Percentiles rank a stretch among this genome's conserved stretches.
phyloP scores from a whole-genome alignment of 2,113 vertebrate species.

The Lontra canadensis region DNA sequence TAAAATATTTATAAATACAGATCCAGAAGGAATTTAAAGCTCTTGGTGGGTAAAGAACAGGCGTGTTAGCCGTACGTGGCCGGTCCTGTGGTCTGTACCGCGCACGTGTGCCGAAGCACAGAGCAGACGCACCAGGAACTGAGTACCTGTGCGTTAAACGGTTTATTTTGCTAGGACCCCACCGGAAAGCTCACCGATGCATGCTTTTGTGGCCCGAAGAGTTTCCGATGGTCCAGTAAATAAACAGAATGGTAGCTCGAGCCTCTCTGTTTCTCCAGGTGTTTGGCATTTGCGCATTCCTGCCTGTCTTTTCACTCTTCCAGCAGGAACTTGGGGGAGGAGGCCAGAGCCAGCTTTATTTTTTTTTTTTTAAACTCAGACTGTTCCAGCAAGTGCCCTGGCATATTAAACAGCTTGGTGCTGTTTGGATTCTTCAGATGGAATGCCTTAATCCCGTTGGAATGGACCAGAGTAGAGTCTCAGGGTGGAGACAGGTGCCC shows the following conservation, averaged over 20 bases:
- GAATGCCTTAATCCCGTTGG: background rate
- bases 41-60: slow-evolving; percentile 26
- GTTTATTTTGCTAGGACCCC: background rate
- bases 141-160: background rate
- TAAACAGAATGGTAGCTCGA: slow-evolving; percentile 74
- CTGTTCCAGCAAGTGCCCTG: slow-evolving; percentile 4
- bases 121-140: background rate
- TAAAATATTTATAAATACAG: slow-evolving; percentile 71
- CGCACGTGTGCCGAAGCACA: background rate
- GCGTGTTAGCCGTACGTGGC: background rate
- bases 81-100: background rate
- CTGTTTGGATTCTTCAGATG: background rate
- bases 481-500: background rate
- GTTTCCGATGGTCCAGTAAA: slow-evolving; percentile 77
- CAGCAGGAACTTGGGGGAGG: slow-evolving; percentile 61
- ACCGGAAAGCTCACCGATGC: slow-evolving; percentile 62
- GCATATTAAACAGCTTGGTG: background rate
- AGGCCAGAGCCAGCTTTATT: slow-evolving; percentile 22
- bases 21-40: slow-evolving; percentile 60
- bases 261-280: slow-evolving; percentile 61
- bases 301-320: slow-evolving; percentile 22
- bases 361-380: slow-evolving; percentile 52
- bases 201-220: slow-evolving; percentile 72
- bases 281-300: slow-evolving; percentile 50
- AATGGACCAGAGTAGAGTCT: background rate